phyloP scores from a whole-genome alignment of 1,140 invertebrate species.

The Phymorhynchus buccinoides region DNA sequence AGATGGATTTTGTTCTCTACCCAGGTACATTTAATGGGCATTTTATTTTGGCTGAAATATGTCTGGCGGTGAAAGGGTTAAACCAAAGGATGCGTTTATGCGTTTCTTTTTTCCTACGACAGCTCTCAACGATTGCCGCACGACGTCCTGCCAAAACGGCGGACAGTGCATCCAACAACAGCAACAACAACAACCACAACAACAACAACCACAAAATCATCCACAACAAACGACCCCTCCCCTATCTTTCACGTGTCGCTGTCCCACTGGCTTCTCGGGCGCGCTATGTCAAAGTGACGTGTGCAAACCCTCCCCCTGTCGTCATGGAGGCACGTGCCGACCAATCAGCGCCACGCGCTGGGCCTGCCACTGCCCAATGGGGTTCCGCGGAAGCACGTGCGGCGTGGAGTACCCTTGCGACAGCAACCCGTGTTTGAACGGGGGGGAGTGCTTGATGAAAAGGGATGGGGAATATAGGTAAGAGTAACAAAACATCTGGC shows the following conservation, averaged over 20 bases:
- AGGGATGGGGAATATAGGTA: slow-evolving; percentile 23
- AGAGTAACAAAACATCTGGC: no score
- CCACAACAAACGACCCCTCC: no score
- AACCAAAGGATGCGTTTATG: not conserved
- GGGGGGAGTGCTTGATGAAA: slow-evolving; percentile 25
- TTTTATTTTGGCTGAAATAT: no score
- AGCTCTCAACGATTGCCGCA: slow-evolving; percentile 15
- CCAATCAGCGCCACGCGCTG: not conserved
- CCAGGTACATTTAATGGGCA: no score
- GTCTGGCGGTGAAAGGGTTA: no score
- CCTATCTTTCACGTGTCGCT: not conserved
- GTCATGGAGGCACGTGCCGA: slow-evolving; percentile 41
- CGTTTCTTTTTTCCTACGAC: not conserved
- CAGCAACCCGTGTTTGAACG: slow-evolving; percentile 55
- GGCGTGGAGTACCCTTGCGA: slow-evolving; percentile 76
- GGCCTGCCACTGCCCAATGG: slow-evolving; percentile 68
- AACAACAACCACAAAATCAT: no score
- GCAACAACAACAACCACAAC: no score
- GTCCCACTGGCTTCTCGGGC: not conserved
- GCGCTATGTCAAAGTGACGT: not conserved
- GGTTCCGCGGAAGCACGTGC: slow-evolving; percentile 76
- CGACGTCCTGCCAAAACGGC: not conserved
- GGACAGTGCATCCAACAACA: not conserved
- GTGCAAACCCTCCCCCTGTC: slow-evolving; percentile 16
- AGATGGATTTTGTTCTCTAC: no score